Conservation (phyloP, 1,140 invertebrate genomes). For the Pectinophora gossypiella region DNA sequence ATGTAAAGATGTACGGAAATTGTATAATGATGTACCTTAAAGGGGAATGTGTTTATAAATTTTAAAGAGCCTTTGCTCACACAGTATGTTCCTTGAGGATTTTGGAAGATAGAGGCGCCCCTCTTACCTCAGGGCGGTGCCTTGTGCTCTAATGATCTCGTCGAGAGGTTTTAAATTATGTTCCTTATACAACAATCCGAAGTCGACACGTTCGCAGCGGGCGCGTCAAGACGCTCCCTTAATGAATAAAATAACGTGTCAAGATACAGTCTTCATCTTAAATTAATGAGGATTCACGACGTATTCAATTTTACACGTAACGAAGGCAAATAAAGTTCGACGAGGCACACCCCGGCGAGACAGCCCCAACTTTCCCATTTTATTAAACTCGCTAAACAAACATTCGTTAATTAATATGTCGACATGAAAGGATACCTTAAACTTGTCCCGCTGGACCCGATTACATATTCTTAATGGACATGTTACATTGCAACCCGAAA, state of each 20-base stretch:
- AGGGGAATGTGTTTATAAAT: no score
- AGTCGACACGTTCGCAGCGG: constrained; percentile 54
- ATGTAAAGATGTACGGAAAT: no score
- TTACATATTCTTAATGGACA: constrained; percentile 40
- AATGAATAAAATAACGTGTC: constrained; percentile 74
- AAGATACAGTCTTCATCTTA: constrained; percentile 72
- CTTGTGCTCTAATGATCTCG: constrained; percentile 56
- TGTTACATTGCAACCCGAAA: not conserved
- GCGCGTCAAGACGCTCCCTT: constrained; percentile 51
- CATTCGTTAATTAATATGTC: constrained; percentile 67
- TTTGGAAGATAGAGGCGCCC: not conserved
- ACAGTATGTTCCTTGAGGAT: no score
- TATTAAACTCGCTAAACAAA: constrained; percentile 49
- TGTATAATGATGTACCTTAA: no score
- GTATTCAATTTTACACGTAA: constrained; percentile 73
- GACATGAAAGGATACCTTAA: constrained; percentile 64
- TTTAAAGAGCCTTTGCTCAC: no score
- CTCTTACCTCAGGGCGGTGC: constrained; percentile 9
- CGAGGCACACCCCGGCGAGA: constrained; percentile 28
- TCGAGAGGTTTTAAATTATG: constrained; percentile 68
- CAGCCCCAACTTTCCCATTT: constrained; percentile 49
- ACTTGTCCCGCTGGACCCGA: constrained; percentile 53
- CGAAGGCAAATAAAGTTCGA: constrained; percentile 67
- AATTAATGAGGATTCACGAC: constrained; percentile 71
- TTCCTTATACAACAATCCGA: constrained; percentile 61